Base-by-base conservation (phyloP, 2,113 vertebrate species). In the Girardinichthys multiradiatus region DNA sequence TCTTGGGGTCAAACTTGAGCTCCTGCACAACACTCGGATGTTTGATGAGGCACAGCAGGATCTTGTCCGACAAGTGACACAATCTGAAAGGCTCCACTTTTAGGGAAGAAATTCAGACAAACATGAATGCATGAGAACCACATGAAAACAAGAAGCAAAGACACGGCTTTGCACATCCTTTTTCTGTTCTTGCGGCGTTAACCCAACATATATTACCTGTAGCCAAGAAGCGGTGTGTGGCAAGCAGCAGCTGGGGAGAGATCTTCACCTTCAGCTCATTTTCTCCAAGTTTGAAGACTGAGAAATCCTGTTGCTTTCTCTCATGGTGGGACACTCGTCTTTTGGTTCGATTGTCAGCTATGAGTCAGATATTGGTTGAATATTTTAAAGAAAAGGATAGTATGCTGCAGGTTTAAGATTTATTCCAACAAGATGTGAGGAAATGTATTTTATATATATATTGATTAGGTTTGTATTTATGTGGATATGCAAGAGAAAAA, bases 211-310 rank as follows among this genome's bases (percentile, higher is more conserved):
- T 42, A 37, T 26, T 95, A 98, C 98, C 97, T 96, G 98, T 97
- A 64, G 97, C 96, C 92, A 99, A 95, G 93, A 99, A 99, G 68
- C 97, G 97, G 79, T 98, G 98, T 0, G 97, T 98, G n/a, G 97
- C 98, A 14, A 99, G 93, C 66, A 99, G 89, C 57, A 99, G 93
- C 90, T 98, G 97, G 0, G 98, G 97, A 0, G 98, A 97, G 83
- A 99, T 95, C 90, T 98, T 98, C 83, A 98, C 95, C 70, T 91
- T 96, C 93, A 97, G 94, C 83, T 99, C 96, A 0, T 95, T 97
- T 86, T 99, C 97, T 0, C 95, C 95, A 71, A 96, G 92, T 90
- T 96, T 97, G 86, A 99, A 99, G 73, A 97, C 94, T 31, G 97
- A 99, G 86, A 99, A 99, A 80, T 99, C 98, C 29, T 98, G 97